Base-by-base conservation (phyloP, 2,888 invertebrate genomes). In the Tubulanus polymorphus region DNA sequence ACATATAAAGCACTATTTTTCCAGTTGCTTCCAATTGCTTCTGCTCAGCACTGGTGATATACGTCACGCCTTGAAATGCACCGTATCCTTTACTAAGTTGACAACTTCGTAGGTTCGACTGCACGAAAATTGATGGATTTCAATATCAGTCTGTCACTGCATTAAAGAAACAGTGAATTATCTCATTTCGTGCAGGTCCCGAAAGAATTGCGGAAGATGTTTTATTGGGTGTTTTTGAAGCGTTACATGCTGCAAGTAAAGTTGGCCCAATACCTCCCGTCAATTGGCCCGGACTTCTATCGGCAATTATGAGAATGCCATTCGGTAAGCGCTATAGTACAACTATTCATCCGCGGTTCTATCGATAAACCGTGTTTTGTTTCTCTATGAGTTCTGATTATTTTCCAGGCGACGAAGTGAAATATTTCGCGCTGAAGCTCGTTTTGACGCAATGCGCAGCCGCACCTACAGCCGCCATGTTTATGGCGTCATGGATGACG, bases 211-310 rank as follows among this genome's bases (percentile, higher is more conserved):
- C 61, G 6, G 55, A 47, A 28, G 28, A 54, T 23, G 59, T 56
- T 8, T 65, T 73, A 15, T 53, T 60, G 48, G 55, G 66, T 20
- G 63, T 63, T 12, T 51, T 74, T 35, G 59, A 59, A 8, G 54
- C 62, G 49, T 37, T 73, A n/a, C 63, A 65, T 46, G 63, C 61
- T 37, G 65, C 67, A 25, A 64, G 68, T 48, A 63, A 59, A 28
- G n/a, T n/a, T n/a, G 64, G 64, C 35, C 55, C 63, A 37, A 62
- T 76, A 37, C 76, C 76, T 12, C 74, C 74, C 32, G 57, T 76
- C 37, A 74, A 75, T 63, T 76, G 76, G 76, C 65, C 73, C n/a
- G 64, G 65, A 37, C 46, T 76, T 30, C 65, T 76, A 28, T 67
- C 72, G 28, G 73, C 76, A n/a, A 55, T 74, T 25, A 69, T 75